Evolutionary conservation across 2,888 invertebrate species (phyloP).

Genomic region (Drosophila percnosoma): DNA sequence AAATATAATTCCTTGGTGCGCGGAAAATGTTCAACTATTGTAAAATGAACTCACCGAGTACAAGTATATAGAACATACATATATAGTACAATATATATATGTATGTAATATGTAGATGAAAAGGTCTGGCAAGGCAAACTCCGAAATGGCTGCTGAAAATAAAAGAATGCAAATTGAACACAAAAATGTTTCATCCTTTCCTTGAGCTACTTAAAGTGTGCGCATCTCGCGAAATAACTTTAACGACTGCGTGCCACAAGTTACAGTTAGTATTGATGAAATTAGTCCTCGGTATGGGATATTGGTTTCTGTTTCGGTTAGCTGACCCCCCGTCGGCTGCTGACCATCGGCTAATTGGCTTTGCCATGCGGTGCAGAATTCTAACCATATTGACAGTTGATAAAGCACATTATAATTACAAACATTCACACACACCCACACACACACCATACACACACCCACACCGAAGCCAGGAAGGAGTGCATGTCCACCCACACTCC

Average conservation of each 20-base stretch:
- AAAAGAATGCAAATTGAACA: constrained; percentile 35
- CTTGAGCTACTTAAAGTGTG: constrained; percentile 14
- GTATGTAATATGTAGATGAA: constrained; percentile 2
- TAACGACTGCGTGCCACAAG: constrained; percentile 1
- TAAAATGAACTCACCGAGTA: constrained; percentile 16
- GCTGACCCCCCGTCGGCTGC: constrained; percentile 36
- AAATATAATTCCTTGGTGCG: constrained; percentile 41
- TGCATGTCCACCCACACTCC: not conserved
- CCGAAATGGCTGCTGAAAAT: constrained; percentile 38
- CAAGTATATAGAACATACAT: not conserved
- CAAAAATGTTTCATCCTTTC: not conserved
- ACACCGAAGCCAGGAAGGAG: not conserved
- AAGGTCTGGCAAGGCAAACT: constrained; percentile 13
- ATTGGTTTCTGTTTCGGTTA: constrained; percentile 47
- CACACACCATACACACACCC: constrained; percentile 4
- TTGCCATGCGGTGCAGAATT: constrained; percentile 42
- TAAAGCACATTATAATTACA: constrained; percentile 56
- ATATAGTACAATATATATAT: not conserved
- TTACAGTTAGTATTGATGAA: constrained; percentile 27
- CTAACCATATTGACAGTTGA: constrained; percentile 59
- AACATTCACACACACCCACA: constrained; percentile 4
- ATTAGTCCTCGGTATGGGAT: constrained; percentile 13
- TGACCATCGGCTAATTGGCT: constrained; percentile 44
- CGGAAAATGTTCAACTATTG: constrained; percentile 44
- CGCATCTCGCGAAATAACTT: constrained; percentile 12